Evolutionary conservation across 2,113 vertebrate species (phyloP), one percentile per base, ranked within the genome.

Genomic region (Axis porcinus): DNA sequence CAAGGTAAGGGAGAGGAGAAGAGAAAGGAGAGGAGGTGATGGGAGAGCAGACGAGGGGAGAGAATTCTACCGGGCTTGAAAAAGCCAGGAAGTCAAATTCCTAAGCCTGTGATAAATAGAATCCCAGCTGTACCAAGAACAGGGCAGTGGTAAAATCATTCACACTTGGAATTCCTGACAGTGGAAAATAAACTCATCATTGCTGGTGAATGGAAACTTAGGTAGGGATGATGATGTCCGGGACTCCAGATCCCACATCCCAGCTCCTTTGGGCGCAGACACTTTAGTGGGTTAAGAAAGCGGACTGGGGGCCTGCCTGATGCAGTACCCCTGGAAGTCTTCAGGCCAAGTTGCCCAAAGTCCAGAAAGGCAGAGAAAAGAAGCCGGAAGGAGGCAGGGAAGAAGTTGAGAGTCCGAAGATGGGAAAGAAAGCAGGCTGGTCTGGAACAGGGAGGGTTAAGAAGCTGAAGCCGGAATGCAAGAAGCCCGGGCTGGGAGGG

Each of bases 41-140:
- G 70, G 40, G 52, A 19, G 14, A 40, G 12, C 30, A n/a, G 10
- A 60, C 7, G 36, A 47, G 21, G 81, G 36, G 11, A 57, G n/a
- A 74, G n/a, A 84, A 92, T 70, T 85, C 82, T 95, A 50, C 40
- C 83, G 92, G 10, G 89, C 67, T 87, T 84, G 86, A 96, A 97
- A 94, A 96, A 97, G 88, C 83, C 97, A 82, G 82, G 97, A 96
- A 96, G 95, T 95, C 74, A 90, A 87, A 98, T 97, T 96, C 97
- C 91, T 95, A 62, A 92, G 52, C 86, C 62, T 16, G 62, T 54
- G 95, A 97, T 96, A 97, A 97, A 97, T 87, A 83, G 74, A 97
- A 97, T 94, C 96, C 96, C 98, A 98, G 97, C 95, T 97, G 97
- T 86, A 57, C 67, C 30, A 21, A 74, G 96, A 89, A n/a, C 52